Evolutionary conservation across 2,797 vertebrate species (phyloP), one percentile per base, ranked within the genome.

Genomic region (Alauda arvensis): DNA sequence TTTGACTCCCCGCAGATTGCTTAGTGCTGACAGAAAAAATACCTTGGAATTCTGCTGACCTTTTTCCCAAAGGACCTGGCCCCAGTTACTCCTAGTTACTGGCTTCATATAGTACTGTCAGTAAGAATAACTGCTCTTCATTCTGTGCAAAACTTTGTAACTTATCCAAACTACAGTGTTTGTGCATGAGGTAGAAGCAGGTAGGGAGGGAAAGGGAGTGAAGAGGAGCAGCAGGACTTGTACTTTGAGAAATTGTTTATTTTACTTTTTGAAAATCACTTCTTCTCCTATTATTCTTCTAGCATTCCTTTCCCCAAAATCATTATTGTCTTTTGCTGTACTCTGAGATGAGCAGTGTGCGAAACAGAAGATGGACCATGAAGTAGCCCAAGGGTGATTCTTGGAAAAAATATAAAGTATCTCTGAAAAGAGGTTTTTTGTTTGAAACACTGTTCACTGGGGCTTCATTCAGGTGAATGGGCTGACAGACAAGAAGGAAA

Each of bases 21-120:
- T 74, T 65, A 85, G 88, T 62, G 85, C 56, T 93, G 90, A 93
- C 86, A 93, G 80, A 82, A 86, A 76, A 92, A 82, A 89, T 61
- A 82, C 14, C 9, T 83, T 84, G 69, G 83, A 93, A 94, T 95
- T 72, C 77, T 91, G 68, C 37, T 87, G 83, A 79, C 83, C 83
- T 62, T 87, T 87, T 77, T 21, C 89, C 74, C 80, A 26, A 43
- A 79, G 25, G 83, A 26, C 14, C 60, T 77, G 57, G 69, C 81
- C 83, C 77, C 62, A 89, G 81, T 94, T 93, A 89, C 81, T 93
- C 88, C 72, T 37, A 66, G 83, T 94, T 84, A 79, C 75, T 85
- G 75, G 83, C 87, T 93, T 67, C 53, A 74, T 92, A 70, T 45
- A 83, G 70, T 52, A 82, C 75, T 93, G 90, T 90, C 89, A 90